Evolutionary conservation across 64 coral and sea anemone species (phyloP).

Genomic region (Actinia tenebrosa): DNA sequence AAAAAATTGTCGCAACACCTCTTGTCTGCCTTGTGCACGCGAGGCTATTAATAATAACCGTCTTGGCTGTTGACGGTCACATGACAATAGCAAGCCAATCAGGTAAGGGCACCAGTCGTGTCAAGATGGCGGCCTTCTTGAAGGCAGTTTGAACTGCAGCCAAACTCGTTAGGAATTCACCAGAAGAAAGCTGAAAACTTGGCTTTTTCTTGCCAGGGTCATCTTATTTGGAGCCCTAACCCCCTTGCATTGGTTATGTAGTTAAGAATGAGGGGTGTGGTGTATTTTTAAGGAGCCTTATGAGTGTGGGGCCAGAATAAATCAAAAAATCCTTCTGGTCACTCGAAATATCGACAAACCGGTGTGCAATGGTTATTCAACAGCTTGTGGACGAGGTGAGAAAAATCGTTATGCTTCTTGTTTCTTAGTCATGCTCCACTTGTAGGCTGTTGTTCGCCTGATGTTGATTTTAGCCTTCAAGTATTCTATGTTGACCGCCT

Average conservation of each 20-base stretch:
- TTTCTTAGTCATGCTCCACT: neutral
- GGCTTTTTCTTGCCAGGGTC: neutral
- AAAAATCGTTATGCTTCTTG: neutral
- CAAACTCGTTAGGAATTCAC: conserved; percentile 6
- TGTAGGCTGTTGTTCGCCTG: neutral
- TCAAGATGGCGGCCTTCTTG: conserved; percentile 94
- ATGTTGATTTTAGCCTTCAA: neutral
- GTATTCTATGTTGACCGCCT: neutral
- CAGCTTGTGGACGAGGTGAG: conserved; percentile 95
- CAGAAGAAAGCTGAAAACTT: neutral
- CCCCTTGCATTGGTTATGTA: neutral
- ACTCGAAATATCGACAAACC: conserved; percentile 22
- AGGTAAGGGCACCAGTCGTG: conserved; percentile 18
- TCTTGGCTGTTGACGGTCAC: conserved; percentile 27
- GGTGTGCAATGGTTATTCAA: conserved; percentile 81
- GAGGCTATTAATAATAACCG: neutral
- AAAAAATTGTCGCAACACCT: too few relatives aligned
- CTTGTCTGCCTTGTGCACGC: neutral
- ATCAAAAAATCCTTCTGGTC: conserved; percentile 29
- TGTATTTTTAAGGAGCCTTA: conserved; percentile 3
- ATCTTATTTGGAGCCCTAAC: neutral
- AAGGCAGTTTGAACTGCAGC: conserved; percentile 69
- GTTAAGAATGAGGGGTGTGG: neutral
- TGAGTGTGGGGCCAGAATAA: conserved; percentile 36
- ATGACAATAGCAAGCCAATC: conserved; percentile 63